Base-by-base conservation (phyloP, 2,888 invertebrate genomes). In the Ceramica pisi region DNA sequence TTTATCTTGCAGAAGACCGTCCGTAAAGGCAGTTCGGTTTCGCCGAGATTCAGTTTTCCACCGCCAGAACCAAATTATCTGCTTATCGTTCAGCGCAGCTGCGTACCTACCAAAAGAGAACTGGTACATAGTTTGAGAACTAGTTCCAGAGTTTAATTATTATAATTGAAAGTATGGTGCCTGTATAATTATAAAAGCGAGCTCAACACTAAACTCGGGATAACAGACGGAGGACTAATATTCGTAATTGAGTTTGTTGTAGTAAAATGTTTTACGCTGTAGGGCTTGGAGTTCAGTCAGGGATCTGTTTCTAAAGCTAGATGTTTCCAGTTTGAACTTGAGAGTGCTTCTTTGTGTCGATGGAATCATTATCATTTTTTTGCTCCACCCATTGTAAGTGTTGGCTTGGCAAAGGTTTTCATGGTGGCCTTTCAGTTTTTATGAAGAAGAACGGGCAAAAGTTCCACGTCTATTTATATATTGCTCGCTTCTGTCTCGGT, bases 141-240 rank as follows among this genome's bases (percentile, higher is more conserved):
- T 53, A 69, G 38, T 75, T 56, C 41, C 31, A 56, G 21, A 60
- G 38, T 38, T 68, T 64, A 56, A 67, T 76, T 78, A 71, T 61
- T 26, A 62, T 75, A 71, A 75, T 62, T 61, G 50, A 78, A 78
- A 75, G 31, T 55, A 68, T 21, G 7, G 26, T 56, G 46, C 12
- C 46, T 35, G 41, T 61, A 50, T 61, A 78, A 71, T 75, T 62
- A 62, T 71, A 46, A 78, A 71, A 78, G 78, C 53, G 78, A 73
- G 60, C 70, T 70, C 50, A 26, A 26, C 35, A 56, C 44, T 61
- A 38, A 61, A 56, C 53, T 70, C 55, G 21, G 21, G 14, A 12
- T 19, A 78, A 56, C 48, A 71, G 61, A 50, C n/a, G 16, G 51
- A 57, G 21, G 50, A n/a, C 35, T 70, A 55, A 48, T 60, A 19